Conservation (phyloP, 2,113 vertebrate species). For the Caloenas nicobarica region DNA sequence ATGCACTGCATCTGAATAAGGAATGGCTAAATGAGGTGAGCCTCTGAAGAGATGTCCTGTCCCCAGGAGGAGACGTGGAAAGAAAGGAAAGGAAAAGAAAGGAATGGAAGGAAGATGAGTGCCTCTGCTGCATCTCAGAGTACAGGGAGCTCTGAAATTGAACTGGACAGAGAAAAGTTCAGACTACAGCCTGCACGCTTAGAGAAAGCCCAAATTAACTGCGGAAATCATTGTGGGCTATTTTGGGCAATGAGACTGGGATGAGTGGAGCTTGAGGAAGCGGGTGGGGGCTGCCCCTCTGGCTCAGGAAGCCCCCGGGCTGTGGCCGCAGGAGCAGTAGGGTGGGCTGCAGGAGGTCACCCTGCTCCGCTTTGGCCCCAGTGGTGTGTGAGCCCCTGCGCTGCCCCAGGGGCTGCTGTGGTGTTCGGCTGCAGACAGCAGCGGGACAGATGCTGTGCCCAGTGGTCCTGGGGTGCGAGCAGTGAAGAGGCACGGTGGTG, state of each 20-base stretch:
- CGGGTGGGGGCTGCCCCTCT: not conserved
- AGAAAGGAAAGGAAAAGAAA: not conserved
- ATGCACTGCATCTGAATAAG: not conserved
- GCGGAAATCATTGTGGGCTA: conserved; percentile 8
- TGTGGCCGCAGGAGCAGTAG: not conserved
- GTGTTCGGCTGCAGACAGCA: not conserved
- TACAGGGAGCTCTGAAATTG: not conserved
- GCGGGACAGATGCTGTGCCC: not conserved
- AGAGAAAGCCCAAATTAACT: not conserved
- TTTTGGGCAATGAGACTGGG: not conserved
- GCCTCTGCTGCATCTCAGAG: not conserved
- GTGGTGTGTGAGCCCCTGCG: not conserved
- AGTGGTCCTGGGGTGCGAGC: not conserved
- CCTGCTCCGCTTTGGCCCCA: not conserved
- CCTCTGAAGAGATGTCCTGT: not conserved
- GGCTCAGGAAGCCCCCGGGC: not conserved
- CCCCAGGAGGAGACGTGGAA: not conserved
- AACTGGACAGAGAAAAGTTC: not conserved
- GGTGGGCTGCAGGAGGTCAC: not conserved
- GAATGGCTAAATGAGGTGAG: accelerated
- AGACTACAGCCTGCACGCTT: not conserved
- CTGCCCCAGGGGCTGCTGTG: not conserved
- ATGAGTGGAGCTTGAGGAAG: not conserved
- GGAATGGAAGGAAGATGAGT: not conserved
- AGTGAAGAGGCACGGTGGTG: accelerated